Evolutionary conservation across 2,797 vertebrate species (phyloP), one percentile per base, ranked within the genome.

Genomic region (Chromobotia macracanthus): DNA sequence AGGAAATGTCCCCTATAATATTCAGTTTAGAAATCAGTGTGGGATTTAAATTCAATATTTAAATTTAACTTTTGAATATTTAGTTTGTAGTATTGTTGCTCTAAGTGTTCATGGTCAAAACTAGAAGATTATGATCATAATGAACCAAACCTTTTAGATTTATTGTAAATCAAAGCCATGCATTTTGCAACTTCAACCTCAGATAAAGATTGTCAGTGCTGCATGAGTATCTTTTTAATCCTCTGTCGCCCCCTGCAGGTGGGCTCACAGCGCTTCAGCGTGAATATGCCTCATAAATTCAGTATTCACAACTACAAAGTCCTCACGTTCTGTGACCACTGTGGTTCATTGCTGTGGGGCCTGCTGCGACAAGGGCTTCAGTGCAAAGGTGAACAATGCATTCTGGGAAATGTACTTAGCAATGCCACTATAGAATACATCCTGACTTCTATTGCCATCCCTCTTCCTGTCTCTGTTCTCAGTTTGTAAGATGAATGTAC

Each of bases 401-500:
- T 25, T 25, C 21, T 58, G 21, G 55, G 55, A 68, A 18, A 28
- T n/a, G 15, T 3, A 50, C 51, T 16, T 23, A 13, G 21, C 19
- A 8, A 1, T 48, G 5, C n/a, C 4, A 60, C 70, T n/a, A 3
- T 73, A 12, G 25, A 77, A 63, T 46, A 16, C 15, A 63, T 15
- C 19, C 5, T 23, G 44, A 56, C 12, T 48, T 77, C 5, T 38
- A 9, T 65, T 50, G 15, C 41, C 12, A 0, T 31, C 21, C 67
- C 50, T 71, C 61, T 16, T 21, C 70, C 48, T 84, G 8, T 38
- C 28, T 63, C 28, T 60, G 4, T 78, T 56, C 60, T 56, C 89
- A 98, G 97, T 98, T 77, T 98, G 97, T 92, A 98, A 98, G 91
- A 98, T 98, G 92, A 98, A 98, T 12, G 97, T 98, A 5, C 97